Evolutionary conservation across 2,888 invertebrate genomes (phyloP).

Genomic region (Campopleginae sp.): DNA sequence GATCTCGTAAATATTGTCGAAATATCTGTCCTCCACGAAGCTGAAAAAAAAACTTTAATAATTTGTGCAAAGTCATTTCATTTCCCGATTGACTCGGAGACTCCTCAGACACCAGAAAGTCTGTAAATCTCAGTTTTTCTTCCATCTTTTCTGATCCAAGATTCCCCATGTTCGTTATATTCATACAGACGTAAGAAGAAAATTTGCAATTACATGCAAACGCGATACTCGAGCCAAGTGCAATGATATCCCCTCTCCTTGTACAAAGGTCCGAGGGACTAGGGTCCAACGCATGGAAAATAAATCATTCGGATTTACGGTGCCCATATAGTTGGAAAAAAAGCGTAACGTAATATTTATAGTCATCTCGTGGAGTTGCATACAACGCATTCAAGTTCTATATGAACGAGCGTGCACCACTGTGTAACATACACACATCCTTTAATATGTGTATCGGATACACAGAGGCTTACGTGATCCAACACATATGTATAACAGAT

Average conservation of each 20-base stretch:
- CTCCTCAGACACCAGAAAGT: neutral
- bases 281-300: conserved; percentile 54
- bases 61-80: neutral
- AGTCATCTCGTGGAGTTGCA: conserved; percentile 82
- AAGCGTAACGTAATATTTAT: conserved; percentile 83
- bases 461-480: neutral
- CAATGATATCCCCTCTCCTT: conserved; percentile 48
- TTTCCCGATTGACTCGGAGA: neutral
- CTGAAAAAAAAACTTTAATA: neutral
- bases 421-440: conserved; percentile 15
- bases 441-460: neutral
- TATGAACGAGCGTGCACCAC: conserved; percentile 76
- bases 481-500: conserved; percentile 74
- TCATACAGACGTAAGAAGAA: conserved; percentile 62
- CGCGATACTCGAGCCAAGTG: conserved; percentile 11
- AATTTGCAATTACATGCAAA: conserved; percentile 32
- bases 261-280: conserved; percentile 17
- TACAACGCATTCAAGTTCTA: conserved; percentile 83
- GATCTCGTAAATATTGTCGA: neutral
- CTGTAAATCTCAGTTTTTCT: neutral
- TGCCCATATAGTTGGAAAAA: conserved; percentile 75
- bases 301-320: conserved; percentile 83
- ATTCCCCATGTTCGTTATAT: neutral
- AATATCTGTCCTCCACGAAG: neutral
- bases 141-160: neutral